Base-by-base conservation (phyloP, 2,797 vertebrate genomes). In the Sebastes steindachneri region DNA sequence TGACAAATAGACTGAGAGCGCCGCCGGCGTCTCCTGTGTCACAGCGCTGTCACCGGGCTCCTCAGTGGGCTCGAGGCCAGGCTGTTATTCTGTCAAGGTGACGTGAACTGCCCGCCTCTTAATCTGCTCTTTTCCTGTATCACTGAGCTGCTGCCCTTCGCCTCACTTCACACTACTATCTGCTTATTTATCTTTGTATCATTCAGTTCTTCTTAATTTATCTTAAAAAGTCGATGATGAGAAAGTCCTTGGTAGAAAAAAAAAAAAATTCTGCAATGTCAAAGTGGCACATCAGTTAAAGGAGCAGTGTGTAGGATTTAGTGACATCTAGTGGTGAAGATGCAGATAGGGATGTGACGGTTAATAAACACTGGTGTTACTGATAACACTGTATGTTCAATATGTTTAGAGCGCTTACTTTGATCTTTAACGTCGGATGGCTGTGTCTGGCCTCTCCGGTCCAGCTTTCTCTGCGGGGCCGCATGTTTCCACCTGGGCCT, bases 1-100 rank as follows among this genome's bases (percentile, higher is more conserved):
- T 90, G 89, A 94, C 85, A 89, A 93, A 94, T 93, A 86, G 87
- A 82, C 86, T 70, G 64, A 75, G 72, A 77, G 83, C 75, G 82
- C 85, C 86, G 63, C 51, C 23, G 60, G 68, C 79, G 12, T 91
- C 85, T 87, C 75, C 79, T 2, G 89, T 89, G 89, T 91, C 90
- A 83, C 68, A 0, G 51, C 41, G 26, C 79, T 79, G 86, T 86
- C 87, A 59, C 74, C 3, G 82, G 75, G 74, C 80, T 82, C 68
- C 63, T 86, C 85, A 31, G 73, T n/a, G 65, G 88, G 80, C 85
- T 54, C 2, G 65, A 19, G 67, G 74, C 83, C 76, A 87, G 63
- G 83, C 85, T 73, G 81, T 90, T 90, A 92, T 82, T 93, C 92
- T 88, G 77, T 41, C 75, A 2, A 37, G 31, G 69, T 76, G 80